Percentiles rank a stretch among this genome's conserved stretches.
Conservation (phyloP, 2,888 invertebrate genomes). For the Agriopis aurantiaria region DNA sequence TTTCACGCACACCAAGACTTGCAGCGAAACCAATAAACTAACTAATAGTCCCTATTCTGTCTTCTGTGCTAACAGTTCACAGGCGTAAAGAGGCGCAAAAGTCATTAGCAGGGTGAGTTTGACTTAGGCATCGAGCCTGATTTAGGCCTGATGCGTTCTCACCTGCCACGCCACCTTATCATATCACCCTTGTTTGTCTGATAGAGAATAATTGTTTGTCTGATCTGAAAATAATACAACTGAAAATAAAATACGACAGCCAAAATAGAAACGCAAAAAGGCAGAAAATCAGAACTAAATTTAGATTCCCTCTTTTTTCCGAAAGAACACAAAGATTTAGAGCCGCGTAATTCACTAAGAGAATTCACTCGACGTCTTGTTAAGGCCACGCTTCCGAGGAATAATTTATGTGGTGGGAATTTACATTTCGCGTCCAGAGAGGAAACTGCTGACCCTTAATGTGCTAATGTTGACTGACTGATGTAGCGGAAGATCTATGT, state of each 20-base stretch:
- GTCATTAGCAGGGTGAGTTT: too few species aligned
- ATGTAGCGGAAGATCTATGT: constrained; percentile 16
- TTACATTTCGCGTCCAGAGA: constrained; percentile 39
- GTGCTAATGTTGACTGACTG: constrained; percentile 33
- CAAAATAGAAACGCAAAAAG: constrained; percentile 1
- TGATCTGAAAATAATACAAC: too few species aligned
- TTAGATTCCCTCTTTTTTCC: constrained; percentile 35
- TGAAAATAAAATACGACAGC: not conserved
- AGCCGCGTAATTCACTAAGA: constrained; percentile 42
- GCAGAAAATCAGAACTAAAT: constrained; percentile 18
- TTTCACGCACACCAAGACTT: too few species aligned
- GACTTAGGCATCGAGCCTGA: too few species aligned
- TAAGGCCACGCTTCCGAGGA: constrained; percentile 40
- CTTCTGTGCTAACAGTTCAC: too few species aligned
- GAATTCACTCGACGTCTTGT: constrained; percentile 48
- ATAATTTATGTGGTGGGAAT: constrained; percentile 43
- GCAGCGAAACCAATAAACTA: too few species aligned
- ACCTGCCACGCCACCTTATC: too few species aligned
- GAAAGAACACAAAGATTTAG: constrained; percentile 47
- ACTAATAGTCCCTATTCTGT: too few species aligned
- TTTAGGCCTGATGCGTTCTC: too few species aligned
- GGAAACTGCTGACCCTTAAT: constrained; percentile 33
- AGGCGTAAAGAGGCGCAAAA: too few species aligned
- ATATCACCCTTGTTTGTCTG: too few species aligned
- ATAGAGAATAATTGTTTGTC: too few species aligned